Conservation (phyloP, 2,797 vertebrate species). For the Arctocebus calabarensis region DNA sequence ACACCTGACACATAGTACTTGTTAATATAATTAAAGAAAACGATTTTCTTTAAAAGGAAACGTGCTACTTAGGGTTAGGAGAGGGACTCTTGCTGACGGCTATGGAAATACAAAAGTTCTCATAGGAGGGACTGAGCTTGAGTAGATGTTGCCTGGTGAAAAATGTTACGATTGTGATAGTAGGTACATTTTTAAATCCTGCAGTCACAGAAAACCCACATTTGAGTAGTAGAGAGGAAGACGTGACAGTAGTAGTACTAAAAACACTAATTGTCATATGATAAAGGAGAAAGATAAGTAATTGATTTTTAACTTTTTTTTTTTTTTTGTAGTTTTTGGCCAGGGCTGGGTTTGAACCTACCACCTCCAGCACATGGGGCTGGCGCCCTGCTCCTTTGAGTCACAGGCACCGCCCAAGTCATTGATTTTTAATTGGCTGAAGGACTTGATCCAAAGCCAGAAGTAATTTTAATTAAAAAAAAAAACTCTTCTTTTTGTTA, state of each 20-base stretch:
- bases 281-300: background rate
- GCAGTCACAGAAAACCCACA: background rate
- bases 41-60: background rate
- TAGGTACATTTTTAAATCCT: background rate
- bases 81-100: background rate
- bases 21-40: background rate
- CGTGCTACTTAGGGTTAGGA: background rate
- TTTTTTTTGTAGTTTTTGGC: too few species aligned
- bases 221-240: background rate
- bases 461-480: background rate
- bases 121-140: background rate
- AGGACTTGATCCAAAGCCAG: background rate
- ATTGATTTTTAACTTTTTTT: slow-evolving; percentile 32
- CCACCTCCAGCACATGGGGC: too few species aligned
- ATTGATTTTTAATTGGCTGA: background rate
- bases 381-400: too few species aligned
- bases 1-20: background rate
- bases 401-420: too few species aligned
- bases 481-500: background rate
- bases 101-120: background rate
- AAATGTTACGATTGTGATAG: background rate
- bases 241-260: background rate
- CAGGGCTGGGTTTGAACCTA: too few species aligned
- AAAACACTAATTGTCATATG: background rate
- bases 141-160: background rate